Evolutionary conservation across 2,888 invertebrate species (phyloP).

Genomic region (Caenorhabditis wallacei): DNA sequence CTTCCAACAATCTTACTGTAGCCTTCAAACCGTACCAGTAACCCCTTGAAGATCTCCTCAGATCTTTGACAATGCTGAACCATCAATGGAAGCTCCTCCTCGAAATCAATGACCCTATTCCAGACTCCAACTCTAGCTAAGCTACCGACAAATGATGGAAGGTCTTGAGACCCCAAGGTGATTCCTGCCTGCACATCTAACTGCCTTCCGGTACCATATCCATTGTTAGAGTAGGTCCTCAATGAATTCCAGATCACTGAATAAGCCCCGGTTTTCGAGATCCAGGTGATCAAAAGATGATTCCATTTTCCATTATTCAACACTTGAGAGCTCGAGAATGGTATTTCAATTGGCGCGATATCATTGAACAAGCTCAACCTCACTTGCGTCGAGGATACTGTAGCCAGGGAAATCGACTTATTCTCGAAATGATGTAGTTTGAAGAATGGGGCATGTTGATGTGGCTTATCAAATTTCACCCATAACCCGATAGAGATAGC

Average conservation of each 20-base stretch:
- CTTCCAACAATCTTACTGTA: conserved; percentile 88
- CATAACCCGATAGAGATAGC: conserved; percentile 95
- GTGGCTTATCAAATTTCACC: conserved; percentile 93
- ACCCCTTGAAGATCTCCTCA: conserved; percentile 89
- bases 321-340: conserved; percentile 74
- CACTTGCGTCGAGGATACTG: conserved; percentile 47
- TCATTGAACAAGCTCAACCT: conserved; percentile 50
- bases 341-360: conserved; percentile 59
- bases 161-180: conserved; percentile 47
- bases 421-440: conserved; percentile 86
- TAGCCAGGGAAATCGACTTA: conserved; percentile 4
- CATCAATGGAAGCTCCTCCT: conserved; percentile 84
- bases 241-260: conserved; percentile 96
- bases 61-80: conserved; percentile 80
- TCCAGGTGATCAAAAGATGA: conserved; percentile 93
- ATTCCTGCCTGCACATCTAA: conserved; percentile 86
- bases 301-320: conserved; percentile 98
- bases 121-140: conserved; percentile 95
- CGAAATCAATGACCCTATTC: conserved; percentile 93
- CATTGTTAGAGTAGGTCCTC: conserved; percentile 93
- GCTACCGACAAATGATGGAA: conserved; percentile 87
- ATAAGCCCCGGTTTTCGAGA: conserved; percentile 91
- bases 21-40: conserved; percentile 94
- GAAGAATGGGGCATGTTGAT: conserved; percentile 91
- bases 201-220: conserved; percentile 90